Conservation (phyloP, 2,113 vertebrate species). For the Mus spicilegus region DNA sequence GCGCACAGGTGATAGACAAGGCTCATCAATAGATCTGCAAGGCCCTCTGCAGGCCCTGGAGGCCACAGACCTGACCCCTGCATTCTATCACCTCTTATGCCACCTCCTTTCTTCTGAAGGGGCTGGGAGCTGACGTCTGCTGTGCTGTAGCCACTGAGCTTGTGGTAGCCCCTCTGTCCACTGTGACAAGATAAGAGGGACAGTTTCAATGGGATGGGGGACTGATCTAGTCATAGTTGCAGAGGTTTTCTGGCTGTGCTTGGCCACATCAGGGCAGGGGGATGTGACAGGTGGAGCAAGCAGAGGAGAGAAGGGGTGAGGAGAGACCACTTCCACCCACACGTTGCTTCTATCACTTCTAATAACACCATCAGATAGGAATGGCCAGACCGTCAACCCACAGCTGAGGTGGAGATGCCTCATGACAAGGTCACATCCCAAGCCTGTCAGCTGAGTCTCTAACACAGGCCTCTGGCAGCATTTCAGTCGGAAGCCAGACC, state of each 20-base stretch:
- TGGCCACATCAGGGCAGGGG: neutral
- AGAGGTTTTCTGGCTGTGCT: neutral
- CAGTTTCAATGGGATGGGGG: neutral
- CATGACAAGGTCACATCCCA: neutral
- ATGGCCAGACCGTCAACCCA: neutral
- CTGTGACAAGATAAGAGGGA: neutral
- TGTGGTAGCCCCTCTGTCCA: neutral
- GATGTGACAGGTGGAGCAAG: neutral
- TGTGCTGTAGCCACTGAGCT: neutral
- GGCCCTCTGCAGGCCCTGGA: neutral
- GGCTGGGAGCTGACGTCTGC: neutral
- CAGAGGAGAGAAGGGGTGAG: neutral
- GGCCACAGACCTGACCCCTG: neutral
- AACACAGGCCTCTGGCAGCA: neutral
- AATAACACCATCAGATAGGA: neutral
- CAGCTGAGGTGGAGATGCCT: neutral
- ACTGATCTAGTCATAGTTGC: neutral
- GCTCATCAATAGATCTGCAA: neutral
- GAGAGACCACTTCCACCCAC: neutral
- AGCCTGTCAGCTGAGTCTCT: neutral
- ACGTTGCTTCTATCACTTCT: neutral
- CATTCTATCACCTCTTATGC: neutral
- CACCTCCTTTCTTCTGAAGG: neutral
- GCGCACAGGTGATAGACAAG: neutral
- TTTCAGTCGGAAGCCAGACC: neutral